phyloP scores from a whole-genome alignment of 1,140 invertebrate genomes.

The Ptiloglossa arizonensis region DNA sequence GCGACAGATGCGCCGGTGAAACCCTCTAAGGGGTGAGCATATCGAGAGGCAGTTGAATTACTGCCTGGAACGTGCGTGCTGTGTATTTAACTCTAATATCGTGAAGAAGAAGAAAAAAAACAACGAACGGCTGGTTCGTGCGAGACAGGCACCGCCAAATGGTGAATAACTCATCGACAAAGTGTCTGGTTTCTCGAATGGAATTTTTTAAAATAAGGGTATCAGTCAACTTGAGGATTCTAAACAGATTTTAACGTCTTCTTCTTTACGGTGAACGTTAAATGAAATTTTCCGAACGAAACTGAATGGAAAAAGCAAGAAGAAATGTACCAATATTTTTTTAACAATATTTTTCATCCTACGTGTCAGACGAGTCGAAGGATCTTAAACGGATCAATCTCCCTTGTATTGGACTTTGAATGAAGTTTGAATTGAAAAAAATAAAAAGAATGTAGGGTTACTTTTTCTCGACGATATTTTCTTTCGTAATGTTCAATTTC shows the following conservation, averaged over 20 bases:
- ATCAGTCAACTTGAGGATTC: not conserved
- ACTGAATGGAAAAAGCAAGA: not conserved
- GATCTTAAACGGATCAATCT: no score
- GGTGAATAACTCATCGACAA: not conserved
- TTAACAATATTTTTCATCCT: no score
- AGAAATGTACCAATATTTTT: not conserved
- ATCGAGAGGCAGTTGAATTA: conserved; percentile 59
- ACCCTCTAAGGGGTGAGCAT: conserved; percentile 59
- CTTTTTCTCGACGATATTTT: no score
- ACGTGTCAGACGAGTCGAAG: no score
- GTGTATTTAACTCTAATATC: conserved; percentile 27
- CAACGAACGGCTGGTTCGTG: conserved; percentile 14
- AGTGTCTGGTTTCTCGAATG: conserved; percentile 17
- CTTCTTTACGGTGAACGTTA: not conserved
- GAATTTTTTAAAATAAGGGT: conserved; percentile 2
- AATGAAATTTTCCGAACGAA: not conserved
- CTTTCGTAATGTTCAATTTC: not conserved
- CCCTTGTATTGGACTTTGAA: no score
- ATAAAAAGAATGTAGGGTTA: no score
- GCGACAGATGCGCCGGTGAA: conserved; percentile 69
- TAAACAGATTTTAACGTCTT: not conserved
- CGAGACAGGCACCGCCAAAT: conserved; percentile 5
- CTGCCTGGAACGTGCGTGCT: conserved; percentile 50
- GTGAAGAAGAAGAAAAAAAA: not conserved
- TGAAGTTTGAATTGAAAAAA: no score